These are phyloP conservation scores for Calephelis virginiensis DNA, from an alignment of 1,140 invertebrate species.

Conservation along the genomic window DNA sequence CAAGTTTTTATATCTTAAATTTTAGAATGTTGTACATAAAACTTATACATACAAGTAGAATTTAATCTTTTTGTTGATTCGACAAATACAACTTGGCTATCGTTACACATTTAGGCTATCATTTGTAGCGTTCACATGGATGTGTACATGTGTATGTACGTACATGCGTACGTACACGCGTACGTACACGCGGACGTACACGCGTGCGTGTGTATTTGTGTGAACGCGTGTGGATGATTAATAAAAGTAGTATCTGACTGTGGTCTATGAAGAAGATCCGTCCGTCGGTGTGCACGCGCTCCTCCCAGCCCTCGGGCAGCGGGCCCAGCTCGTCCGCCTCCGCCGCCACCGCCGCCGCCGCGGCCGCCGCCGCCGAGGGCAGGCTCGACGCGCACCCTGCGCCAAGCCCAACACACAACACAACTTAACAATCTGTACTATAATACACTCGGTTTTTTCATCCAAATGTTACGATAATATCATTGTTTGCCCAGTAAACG, in stretches of 20 bases:
- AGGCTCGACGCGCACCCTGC: constrained; percentile 88
- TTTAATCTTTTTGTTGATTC: too few species aligned
- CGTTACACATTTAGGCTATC: too few species aligned
- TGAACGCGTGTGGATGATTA: background rate
- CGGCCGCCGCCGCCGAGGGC: constrained; percentile 81
- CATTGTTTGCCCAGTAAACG: too few species aligned
- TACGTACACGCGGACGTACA: background rate
- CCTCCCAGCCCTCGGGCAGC: constrained; percentile 98
- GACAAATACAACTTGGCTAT: too few species aligned
- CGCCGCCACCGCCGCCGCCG: constrained; percentile 68
- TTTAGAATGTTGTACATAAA: too few species aligned
- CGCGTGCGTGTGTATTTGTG: background rate
- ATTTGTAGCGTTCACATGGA: background rate
- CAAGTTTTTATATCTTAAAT: too few species aligned
- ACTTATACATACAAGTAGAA: too few species aligned
- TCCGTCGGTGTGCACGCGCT: constrained; percentile 96
- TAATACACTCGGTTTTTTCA: too few species aligned
- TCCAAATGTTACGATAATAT: too few species aligned
- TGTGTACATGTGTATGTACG: background rate
- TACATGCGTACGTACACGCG: background rate
- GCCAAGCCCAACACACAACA: too few species aligned
- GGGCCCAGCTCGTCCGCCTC: constrained; percentile 92
- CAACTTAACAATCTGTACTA: too few species aligned
- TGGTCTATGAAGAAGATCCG: constrained; percentile 99
- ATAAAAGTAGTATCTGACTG: constrained; percentile 83